Conservation (phyloP, 2,888 invertebrate genomes). For the Patella ulyssiponensis region DNA sequence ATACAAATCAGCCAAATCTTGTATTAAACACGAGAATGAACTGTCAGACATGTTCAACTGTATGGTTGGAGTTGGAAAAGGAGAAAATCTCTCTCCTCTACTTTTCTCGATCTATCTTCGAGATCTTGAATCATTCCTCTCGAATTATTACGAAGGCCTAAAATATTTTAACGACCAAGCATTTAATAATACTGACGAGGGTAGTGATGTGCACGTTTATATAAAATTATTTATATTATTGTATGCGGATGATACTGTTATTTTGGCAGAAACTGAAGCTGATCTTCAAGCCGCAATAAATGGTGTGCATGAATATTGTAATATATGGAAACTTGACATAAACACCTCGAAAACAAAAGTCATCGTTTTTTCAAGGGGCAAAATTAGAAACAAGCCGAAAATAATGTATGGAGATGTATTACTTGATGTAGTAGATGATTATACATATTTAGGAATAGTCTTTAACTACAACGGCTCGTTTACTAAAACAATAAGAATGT, state of each 20-base stretch:
- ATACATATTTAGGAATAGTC: not conserved
- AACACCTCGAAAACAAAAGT: too few relatives aligned
- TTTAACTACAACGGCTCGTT: not conserved
- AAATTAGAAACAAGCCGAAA: too few relatives aligned
- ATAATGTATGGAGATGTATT: too few relatives aligned
- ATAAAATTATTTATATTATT: constrained; percentile 26
- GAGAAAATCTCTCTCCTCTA: not conserved
- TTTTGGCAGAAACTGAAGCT: constrained; percentile 18
- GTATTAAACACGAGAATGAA: not conserved
- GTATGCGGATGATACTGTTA: constrained; percentile 33
- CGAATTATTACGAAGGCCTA: not conserved
- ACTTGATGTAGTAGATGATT: not conserved
- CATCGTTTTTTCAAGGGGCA: too few relatives aligned
- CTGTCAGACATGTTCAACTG: not conserved
- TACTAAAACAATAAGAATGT: not conserved
- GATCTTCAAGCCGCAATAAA: too few relatives aligned
- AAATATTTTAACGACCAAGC: not conserved
- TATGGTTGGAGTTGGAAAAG: not conserved
- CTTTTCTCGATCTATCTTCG: not conserved
- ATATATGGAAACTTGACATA: too few relatives aligned
- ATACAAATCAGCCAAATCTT: constrained; percentile 2
- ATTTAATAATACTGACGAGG: not conserved
- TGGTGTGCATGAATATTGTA: too few relatives aligned
- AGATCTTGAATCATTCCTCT: not conserved
- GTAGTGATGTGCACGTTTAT: not conserved